Base-by-base conservation (phyloP, 2,113 vertebrate species). In the Zosterops borbonicus region DNA sequence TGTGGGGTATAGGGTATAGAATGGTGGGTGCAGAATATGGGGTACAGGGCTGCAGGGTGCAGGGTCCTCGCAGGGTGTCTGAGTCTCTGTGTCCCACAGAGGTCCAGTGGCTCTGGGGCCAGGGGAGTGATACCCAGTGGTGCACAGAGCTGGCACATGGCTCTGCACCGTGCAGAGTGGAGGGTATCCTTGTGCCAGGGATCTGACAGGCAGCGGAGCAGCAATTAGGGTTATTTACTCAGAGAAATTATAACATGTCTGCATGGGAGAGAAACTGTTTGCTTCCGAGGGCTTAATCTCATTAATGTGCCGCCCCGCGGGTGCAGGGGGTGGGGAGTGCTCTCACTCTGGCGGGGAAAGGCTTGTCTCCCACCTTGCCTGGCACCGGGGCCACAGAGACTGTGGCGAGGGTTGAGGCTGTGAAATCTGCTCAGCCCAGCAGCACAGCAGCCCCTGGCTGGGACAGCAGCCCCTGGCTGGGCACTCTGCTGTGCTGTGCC, bases 161-260 rank as follows among this genome's bases (percentile, higher is more conserved):
- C 76, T 89, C 74, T 46, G 80, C 5, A 8, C 77, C 4, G 2
- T 35, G 84, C 87, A 3, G 29, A 62, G 87, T 7, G 0, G 56
- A 87, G 94, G 91, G 78, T 35, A 50, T 91, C 82, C 87, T 92
- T 4, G 50, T 95, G 94, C 95, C 95, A 96, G 87, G 56, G 87
- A 89, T 94, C 87, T 85, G 94, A 82, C 20, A 5, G 91, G 87
- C 2, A 5, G 87, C 0, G 0, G 78, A 89, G 84, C 87, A 47
- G 94, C 93, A 95, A 95, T 92, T 95, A 95, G 87, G 84, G 70
- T 83, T 95, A 95, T 95, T 95, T 95, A 97, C 93, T 94, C 75
- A 59, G 89, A 82, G 62, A 96, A 95, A 95, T 97, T 94, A 95
- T 79, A 96, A 91, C 92, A 90, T 76, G 94, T 91, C 96, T 92